A percentile compares a stretch with the other conserved stretches of the same genome.
Conservation (phyloP, 2,797 vertebrate genomes). For the Eurystomus glaucurus region DNA sequence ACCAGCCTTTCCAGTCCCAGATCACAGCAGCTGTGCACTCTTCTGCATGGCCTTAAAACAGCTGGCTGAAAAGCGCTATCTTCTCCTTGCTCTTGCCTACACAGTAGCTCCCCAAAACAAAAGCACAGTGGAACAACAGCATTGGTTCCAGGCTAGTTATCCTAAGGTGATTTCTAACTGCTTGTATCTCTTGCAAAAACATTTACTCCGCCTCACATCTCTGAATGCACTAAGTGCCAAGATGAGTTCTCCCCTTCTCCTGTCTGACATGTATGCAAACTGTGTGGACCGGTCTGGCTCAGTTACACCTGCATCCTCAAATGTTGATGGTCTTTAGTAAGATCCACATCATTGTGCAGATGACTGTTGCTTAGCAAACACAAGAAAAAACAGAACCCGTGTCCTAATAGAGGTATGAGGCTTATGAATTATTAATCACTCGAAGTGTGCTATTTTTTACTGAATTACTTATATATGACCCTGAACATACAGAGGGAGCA, state of each 20-base stretch:
- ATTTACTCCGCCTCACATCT: background rate
- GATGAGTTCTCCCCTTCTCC: background rate
- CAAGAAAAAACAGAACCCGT: background rate
- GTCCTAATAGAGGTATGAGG: background rate
- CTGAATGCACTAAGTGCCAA: background rate
- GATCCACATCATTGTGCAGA: background rate
- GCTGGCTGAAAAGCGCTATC: background rate
- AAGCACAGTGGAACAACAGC: background rate
- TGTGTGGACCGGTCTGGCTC: background rate
- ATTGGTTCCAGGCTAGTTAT: background rate
- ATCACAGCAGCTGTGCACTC: background rate
- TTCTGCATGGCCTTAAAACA: background rate
- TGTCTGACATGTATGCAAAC: background rate
- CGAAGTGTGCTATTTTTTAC: background rate
- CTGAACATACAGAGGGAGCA: constrained; percentile 7
- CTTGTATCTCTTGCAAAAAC: background rate
- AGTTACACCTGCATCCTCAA: background rate
- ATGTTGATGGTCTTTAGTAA: background rate
- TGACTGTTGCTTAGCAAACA: background rate
- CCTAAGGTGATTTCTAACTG: background rate
- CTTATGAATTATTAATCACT: background rate
- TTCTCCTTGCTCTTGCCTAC: background rate
- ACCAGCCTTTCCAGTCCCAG: background rate
- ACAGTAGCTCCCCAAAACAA: background rate
- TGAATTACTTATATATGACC: background rate